Evolutionary conservation across 2,113 vertebrate genomes (phyloP).

Genomic region (Mus pahari): DNA sequence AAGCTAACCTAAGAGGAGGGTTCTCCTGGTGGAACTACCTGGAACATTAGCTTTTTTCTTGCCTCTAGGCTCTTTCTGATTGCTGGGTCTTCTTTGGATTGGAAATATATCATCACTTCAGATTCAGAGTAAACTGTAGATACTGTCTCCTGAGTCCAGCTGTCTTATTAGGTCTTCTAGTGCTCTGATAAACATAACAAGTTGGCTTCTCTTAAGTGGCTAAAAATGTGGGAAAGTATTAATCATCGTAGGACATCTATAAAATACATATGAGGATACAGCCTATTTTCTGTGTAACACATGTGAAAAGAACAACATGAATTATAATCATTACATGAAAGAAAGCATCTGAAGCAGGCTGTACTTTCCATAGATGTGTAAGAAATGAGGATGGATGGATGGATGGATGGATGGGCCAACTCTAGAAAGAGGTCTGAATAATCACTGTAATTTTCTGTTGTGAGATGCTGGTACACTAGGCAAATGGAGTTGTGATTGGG

Average conservation of each 20-base stretch:
- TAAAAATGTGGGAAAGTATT: slow-evolving; percentile 23
- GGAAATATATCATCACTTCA: background rate
- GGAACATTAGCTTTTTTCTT: background rate
- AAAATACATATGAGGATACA: background rate
- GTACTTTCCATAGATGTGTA: background rate
- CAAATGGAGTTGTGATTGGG: background rate
- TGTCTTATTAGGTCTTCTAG: background rate
- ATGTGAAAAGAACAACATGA: background rate
- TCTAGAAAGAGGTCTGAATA: background rate
- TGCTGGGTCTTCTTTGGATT: background rate
- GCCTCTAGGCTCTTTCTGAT: too few species aligned
- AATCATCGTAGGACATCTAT: background rate
- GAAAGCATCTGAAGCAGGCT: background rate
- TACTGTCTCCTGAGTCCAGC: background rate
- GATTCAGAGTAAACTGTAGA: background rate
- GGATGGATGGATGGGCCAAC: background rate
- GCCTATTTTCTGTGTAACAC: background rate
- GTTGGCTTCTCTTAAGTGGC: slow-evolving; percentile 6
- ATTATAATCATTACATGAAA: background rate
- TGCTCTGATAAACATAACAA: background rate
- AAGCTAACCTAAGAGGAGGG: background rate
- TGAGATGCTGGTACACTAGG: background rate
- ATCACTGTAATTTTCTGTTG: background rate
- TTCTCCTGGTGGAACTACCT: background rate
- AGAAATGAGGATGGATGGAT: background rate